These are phyloP conservation scores for Elachura formosa DNA, from an alignment of 2,113 vertebrate species.

Conservation along the genomic window DNA sequence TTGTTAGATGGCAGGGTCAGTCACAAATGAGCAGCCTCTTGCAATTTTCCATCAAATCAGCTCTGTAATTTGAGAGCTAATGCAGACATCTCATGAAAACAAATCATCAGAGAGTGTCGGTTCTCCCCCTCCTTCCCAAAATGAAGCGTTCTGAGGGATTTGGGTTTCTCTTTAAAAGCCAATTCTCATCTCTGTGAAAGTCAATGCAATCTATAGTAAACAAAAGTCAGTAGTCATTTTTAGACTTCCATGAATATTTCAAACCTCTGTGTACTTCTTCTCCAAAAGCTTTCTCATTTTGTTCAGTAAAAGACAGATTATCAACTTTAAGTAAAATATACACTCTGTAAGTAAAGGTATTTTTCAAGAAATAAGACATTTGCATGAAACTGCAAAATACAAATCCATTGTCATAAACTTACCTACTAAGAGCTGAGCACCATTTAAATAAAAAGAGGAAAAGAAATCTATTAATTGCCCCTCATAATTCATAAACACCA, in stretches of 20 bases:
- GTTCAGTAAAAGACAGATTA: background rate
- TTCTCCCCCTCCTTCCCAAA: slow-evolving; percentile 22
- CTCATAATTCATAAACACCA: background rate
- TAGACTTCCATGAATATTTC: slow-evolving; percentile 29
- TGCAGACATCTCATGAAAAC: slow-evolving; percentile 58
- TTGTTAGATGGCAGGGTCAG: slow-evolving; percentile 62
- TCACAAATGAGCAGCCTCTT: slow-evolving; percentile 65
- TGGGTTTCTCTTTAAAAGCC: slow-evolving; percentile 36
- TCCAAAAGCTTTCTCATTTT: background rate
- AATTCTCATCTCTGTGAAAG: slow-evolving; percentile 21
- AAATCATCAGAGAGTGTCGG: slow-evolving; percentile 22
- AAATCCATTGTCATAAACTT: background rate
- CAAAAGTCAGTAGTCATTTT: slow-evolving; percentile 23
- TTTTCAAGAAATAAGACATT: background rate
- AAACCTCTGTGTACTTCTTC: background rate
- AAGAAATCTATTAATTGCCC: background rate
- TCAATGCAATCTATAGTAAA: slow-evolving; percentile 18
- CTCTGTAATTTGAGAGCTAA: slow-evolving; percentile 64
- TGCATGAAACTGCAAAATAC: background rate
- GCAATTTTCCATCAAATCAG: slow-evolving; percentile 63
- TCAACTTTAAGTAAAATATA: background rate
- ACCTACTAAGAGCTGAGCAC: background rate
- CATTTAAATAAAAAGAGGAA: background rate
- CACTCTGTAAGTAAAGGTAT: background rate
- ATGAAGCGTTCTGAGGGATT: background rate